Evolutionary conservation across 2,113 vertebrate species (phyloP), one percentile per base, ranked within the genome.

Genomic region (Pseudorhombus dupliciocellatus): DNA sequence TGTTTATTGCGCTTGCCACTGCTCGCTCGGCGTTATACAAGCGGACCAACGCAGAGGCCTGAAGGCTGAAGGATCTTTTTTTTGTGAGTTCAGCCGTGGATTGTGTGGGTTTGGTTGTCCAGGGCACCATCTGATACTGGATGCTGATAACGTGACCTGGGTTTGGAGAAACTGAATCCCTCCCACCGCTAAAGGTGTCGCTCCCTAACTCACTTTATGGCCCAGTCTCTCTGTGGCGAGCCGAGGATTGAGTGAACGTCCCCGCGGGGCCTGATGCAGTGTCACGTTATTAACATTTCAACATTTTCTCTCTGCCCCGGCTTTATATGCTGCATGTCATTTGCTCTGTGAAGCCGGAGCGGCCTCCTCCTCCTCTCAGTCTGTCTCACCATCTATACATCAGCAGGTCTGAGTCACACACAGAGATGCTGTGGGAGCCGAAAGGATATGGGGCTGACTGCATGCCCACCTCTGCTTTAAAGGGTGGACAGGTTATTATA

Each of bases 321-420:
- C 57, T 76, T 70, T 75, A 66, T 59, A 65, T 69, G 74, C 79
- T 54, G 62, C 70, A 78, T 81, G 81, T 84, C 72, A 79, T 21
- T 70, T 28, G 76, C 70, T 78, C 50, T 51, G 60, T 61, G 63
- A 51, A 69, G 69, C 82, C 73, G 53, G 34, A 75, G 26, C 75
- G 79, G 67, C 85, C 84, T 87, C 87, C 77, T 81, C 84, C 84
- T 80, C 76, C 78, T 78, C 79, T 83, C 76, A 63, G 79, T 83
- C 86, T 80, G 80, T 75, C 75, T 86, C 72, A 80, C 73, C 84
- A 79, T 80, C 74, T 66, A 84, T 87, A 90, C 81, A 86, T 91
- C 77, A 88, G 87, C 83, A 83, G 79, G 63, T 80, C 81, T 90
- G 90, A 90, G 77, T 89, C 89, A 91, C 83, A 73, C 79, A 73